Conservation (phyloP, 2,113 vertebrate genomes). For the Eupsittula cactorum region DNA sequence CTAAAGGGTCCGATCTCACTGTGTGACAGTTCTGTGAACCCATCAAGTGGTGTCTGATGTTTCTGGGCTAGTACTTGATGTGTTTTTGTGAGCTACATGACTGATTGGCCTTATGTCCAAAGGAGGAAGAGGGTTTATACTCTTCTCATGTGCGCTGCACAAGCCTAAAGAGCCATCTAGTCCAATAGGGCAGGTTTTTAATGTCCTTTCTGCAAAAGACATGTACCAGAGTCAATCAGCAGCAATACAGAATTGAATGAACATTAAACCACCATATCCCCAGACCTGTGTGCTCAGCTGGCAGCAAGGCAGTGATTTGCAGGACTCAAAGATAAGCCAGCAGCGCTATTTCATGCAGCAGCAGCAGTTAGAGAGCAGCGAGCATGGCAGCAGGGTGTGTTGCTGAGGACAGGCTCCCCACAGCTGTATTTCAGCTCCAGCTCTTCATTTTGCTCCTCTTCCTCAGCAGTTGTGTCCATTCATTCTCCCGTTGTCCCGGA, state of each 20-base stretch:
- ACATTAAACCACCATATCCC: background rate
- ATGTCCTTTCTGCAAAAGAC: background rate
- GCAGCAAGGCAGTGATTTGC: background rate
- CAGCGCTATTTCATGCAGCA: background rate
- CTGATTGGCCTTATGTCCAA: background rate
- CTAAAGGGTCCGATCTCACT: background rate
- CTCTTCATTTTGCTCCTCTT: background rate
- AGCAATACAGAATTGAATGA: background rate
- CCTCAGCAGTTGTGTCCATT: background rate
- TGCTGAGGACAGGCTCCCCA: background rate
- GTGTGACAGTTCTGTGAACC: background rate
- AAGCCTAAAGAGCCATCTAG: background rate
- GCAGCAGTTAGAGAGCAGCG: fast-evolving
- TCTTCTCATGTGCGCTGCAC: background rate
- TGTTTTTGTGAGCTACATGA: background rate
- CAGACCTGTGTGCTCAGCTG: background rate
- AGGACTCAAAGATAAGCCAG: background rate
- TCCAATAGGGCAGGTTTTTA: background rate
- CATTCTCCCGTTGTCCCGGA: background rate
- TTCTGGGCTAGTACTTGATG: background rate
- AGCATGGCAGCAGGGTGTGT: background rate
- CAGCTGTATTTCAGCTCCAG: background rate
- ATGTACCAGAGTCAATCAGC: background rate
- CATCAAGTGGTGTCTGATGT: background rate
- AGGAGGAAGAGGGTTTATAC: background rate